Evolutionary conservation across 1,140 invertebrate species (phyloP).

Genomic region (Lordiphosa clarofinis): DNA sequence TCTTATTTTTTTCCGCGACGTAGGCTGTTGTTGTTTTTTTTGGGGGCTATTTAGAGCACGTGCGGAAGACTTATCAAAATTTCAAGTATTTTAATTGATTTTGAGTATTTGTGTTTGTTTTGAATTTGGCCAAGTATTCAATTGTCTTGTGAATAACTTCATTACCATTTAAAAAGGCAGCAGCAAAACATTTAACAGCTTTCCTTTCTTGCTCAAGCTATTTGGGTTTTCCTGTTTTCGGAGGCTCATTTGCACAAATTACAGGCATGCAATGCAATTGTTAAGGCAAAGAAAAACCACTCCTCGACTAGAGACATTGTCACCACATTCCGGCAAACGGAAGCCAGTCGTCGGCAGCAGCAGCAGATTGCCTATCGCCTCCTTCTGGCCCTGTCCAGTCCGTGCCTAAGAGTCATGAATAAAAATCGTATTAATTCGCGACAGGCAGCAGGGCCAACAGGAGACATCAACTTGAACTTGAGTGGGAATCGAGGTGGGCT

Average conservation of each 20-base stretch:
- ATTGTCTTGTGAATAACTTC: slow-evolving; percentile 6
- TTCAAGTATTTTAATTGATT: not conserved
- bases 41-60: slow-evolving; percentile 38
- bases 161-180: slow-evolving; percentile 26
- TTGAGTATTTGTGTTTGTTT: slow-evolving; percentile 1
- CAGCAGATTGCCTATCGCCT: slow-evolving; percentile 66
- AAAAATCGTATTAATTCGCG: slow-evolving; percentile 76
- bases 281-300: slow-evolving; percentile 41
- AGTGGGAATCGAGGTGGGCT: slow-evolving; percentile 20
- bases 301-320: slow-evolving; percentile 54
- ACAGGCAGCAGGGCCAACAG: slow-evolving; percentile 39
- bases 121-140: not conserved
- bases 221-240: slow-evolving; percentile 1
- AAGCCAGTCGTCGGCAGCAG: slow-evolving; percentile 53
- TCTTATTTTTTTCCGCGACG: slow-evolving; percentile 33
- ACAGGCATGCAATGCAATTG: slow-evolving; percentile 72
- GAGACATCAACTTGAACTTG: slow-evolving; percentile 71
- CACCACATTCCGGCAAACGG: slow-evolving; percentile 74
- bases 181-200: slow-evolving; percentile 52
- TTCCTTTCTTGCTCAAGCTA: slow-evolving; percentile 46
- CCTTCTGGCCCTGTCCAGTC: slow-evolving; percentile 12
- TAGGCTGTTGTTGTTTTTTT: slow-evolving; percentile 40
- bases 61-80: slow-evolving; percentile 22
- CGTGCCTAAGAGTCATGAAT: slow-evolving; percentile 58
- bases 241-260: slow-evolving; percentile 76